Base-by-base conservation (phyloP, 2,113 vertebrate species). In the Panthera uncia region DNA sequence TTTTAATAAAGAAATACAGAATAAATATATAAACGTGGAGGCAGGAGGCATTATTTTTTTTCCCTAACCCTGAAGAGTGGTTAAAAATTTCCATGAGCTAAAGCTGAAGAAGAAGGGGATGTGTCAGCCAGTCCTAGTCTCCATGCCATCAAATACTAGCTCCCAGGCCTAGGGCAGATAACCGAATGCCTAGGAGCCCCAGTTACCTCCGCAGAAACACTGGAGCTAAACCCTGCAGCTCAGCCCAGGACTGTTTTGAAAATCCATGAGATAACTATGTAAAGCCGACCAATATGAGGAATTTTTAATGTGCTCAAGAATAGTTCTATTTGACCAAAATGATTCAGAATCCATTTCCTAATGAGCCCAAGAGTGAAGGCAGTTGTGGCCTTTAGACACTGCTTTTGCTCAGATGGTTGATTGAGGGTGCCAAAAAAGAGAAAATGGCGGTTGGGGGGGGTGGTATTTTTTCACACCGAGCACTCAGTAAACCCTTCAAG, bases 1-100 rank as follows among this genome's bases (percentile, higher is more conserved):
- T 89, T 79, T 57, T 91, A 96, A 92, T 15, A 74, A 81, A 69
- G 45, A 94, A 36, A 82, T 86, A 87, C 83, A 87, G 27, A 86
- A 81, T 38, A 92, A 52, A 68, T 41, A 36, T 29, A n/a, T 45
- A 45, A 69, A 50, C 7, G 5, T 5, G 18, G 15, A 29, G 45
- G 41, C 21, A 31, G 50, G 29, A 6, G 29, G 52, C 31, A 71
- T 66, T 55, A 19, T 84, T 94, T 76, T 83, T 86, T 97, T 68
- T 81, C 69, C 55, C 33, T 87, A 84, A 63, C 15, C 55, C 25
- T 84, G 45, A 79, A 74, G 73, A 36, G 38, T 90, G 41, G 63
- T 94, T 86, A 71, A 84, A 92, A 74, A 63, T 91, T 94, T 85
- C 55, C 57, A 81, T 68, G 69, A 96, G 38, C 63, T 91, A 68